Base-by-base conservation (phyloP, 1,140 invertebrate genomes). In the Cyclargus thomasi region DNA sequence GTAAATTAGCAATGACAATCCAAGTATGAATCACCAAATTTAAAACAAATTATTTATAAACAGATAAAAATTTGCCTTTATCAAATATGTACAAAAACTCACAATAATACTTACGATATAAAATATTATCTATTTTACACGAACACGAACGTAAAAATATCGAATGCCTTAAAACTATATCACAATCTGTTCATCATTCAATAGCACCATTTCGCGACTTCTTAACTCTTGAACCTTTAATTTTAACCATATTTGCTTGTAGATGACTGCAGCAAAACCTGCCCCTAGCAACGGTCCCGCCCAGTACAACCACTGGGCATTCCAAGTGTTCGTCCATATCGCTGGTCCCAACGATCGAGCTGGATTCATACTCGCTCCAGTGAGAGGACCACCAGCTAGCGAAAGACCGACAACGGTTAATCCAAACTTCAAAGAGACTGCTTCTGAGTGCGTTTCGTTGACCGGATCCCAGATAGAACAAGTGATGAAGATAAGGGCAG, bases 291-390 rank as follows among this genome's bases (percentile, higher is more conserved):
- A 69, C 0, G 95, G 95, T 63, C 94, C 95, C 39, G 94, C 85
- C 95, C 95, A 96, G 79, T 95, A 96, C 17, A 94, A 92, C 96
- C 96, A 97, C 71, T 96, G 95, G 62, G 92, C 57, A 0, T 76
- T 69, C 93, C 95, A 97, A 57, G 91, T 84, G 1, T 91, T 92
- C 59, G 94, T 94, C 77, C 96, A 93, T 5, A 96, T 72, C 0
- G 95, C 96, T 0, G 96, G 96, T 1, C 92, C 96, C 57, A 97
- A 93, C 35, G 94, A 94, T 74, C 96, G 92, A 0, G 95, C 96
- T 0, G 96, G 95, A 77, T 97, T 97, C 94, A 97, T 94, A 74
- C 95, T 94, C 62, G 94, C 94, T 0, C 95, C 95, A 2, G 95
- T 96, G 35, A 79, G 69, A 16, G 75, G 74, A 4, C 77, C 79